Evolutionary conservation across 1,140 invertebrate species (phyloP), one percentile per base, ranked within the genome.

Genomic region (Drosophila lowei): DNA sequence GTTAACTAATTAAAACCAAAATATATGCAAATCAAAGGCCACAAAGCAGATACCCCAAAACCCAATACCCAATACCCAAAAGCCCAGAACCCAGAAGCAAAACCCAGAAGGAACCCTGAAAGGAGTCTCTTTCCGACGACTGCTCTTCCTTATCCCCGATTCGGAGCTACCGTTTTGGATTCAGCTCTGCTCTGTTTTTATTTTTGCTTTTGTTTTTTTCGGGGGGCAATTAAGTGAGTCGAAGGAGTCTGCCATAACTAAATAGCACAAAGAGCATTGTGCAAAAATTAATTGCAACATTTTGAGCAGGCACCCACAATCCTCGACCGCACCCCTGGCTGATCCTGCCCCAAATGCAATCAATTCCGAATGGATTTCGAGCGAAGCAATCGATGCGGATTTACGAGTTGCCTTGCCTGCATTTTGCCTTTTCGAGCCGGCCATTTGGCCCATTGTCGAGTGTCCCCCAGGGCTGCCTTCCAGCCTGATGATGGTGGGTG

Each of bases 1-100:
- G 88, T 90, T 90, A 90, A 90, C 88, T 90, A 90, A 90, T 90
- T 90, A 90, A 90, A 90, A 90, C 77, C 88, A 71, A 90, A 90
- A 90, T 90, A 88, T 90, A 90, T 90, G 88, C 88, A 90, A 90
- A 90, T 90, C 88, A 90, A 90, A 88, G 70, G 58, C 58, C 52
- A 52, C 61, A 68, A 79, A 70, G 59, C 34, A 38, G 34, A 38
- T 38, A 38, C 34, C 34, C 34, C 34, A 34, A 34, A 34, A 34
- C 11, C 30, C 30, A 23, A 23, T 2, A 23, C 21, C 21, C 1
- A 23, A 34, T 11, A 34, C 30, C 30, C 30, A 11, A 13, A 38
- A 38, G 11, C 23, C 18, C 18, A 25, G 5, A 25, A 38, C 34
- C 34, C 30, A 77, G 38, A 34, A 41, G 44, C 30, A 44, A 30